Evolutionary conservation across 2,113 vertebrate genomes (phyloP).

Genomic region (Caretta caretta): DNA sequence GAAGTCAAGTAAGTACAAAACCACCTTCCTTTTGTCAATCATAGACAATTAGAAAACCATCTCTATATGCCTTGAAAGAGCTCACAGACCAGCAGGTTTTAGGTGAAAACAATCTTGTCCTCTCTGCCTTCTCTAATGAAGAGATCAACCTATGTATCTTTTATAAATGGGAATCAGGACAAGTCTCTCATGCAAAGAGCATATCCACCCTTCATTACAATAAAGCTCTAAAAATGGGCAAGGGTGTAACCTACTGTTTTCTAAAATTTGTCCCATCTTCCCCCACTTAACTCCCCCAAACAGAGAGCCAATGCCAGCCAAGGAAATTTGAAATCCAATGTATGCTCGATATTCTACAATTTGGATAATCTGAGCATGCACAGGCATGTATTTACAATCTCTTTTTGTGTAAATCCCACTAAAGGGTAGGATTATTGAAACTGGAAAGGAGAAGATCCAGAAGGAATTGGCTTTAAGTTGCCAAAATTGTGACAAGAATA

Average conservation of each 20-base stretch:
- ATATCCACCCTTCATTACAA: neutral
- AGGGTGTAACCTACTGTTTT: neutral
- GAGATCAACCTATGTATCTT: neutral
- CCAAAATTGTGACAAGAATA: neutral
- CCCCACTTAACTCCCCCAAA: neutral
- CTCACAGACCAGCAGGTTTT: neutral
- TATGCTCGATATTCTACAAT: neutral
- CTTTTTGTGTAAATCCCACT: neutral
- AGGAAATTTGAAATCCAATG: neutral
- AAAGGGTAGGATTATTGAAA: neutral
- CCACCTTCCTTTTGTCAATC: neutral
- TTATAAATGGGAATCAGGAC: neutral
- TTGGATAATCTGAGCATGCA: neutral
- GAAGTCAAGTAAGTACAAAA: conserved; percentile 87
- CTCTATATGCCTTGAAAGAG: neutral
- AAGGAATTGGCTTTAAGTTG: neutral
- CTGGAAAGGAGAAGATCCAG: neutral
- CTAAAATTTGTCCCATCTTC: neutral
- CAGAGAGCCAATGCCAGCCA: neutral
- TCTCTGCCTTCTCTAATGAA: neutral
- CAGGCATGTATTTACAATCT: neutral
- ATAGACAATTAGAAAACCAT: neutral
- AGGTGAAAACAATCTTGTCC: neutral
- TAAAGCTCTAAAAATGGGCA: neutral
- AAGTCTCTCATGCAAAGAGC: neutral